phyloP scores from a whole-genome alignment of 2,113 vertebrate species.

The Stegastes partitus region DNA sequence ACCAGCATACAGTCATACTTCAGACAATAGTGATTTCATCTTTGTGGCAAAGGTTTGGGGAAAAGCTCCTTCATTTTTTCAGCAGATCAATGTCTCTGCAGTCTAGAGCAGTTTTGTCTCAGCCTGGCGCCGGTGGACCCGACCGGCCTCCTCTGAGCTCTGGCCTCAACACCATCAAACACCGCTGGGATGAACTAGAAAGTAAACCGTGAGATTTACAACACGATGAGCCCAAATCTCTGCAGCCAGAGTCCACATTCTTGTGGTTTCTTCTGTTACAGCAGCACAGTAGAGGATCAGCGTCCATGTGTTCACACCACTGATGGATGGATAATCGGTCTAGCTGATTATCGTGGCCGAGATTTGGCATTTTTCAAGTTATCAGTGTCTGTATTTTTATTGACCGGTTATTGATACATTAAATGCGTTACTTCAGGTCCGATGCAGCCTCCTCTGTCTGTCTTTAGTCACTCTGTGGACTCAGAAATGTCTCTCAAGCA shows the following conservation, averaged over 20 bases:
- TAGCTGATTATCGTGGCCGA: no score
- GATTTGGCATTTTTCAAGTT: no score
- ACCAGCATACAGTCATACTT: background rate
- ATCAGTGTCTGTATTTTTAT: no score
- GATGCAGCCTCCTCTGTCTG: no score
- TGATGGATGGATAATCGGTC: no score
- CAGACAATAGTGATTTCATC: background rate
- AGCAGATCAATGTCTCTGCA: no score
- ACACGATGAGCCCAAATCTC: background rate
- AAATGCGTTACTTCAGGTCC: no score
- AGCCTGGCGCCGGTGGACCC: background rate
- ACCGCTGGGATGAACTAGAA: background rate
- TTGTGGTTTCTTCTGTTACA: background rate
- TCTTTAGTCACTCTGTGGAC: no score
- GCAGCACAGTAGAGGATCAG: background rate
- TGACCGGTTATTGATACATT: no score
- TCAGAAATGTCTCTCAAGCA: no score
- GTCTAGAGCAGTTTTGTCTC: background rate
- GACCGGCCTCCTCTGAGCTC: background rate
- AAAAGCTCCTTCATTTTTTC: no score
- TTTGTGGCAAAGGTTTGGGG: background rate
- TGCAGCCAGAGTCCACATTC: background rate
- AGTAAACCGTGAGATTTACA: background rate
- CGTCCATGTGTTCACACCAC: no score
- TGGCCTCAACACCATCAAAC: background rate